Conservation (phyloP, 2,113 vertebrate species). For the Phocoena sinus region DNA sequence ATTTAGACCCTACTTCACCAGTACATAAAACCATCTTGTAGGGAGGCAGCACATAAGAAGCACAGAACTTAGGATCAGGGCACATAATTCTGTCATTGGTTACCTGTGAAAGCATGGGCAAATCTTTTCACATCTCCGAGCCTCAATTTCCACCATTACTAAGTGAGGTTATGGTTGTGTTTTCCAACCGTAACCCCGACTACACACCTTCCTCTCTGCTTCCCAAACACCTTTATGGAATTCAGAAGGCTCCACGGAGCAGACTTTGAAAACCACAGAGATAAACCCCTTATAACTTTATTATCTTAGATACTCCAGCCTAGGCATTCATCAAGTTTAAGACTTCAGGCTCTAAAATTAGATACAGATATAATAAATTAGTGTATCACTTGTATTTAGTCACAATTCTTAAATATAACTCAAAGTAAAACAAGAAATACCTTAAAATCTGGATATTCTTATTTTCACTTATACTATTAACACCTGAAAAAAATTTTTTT, state of each 20-base stretch:
- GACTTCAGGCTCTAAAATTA: not conserved
- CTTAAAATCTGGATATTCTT: constrained; percentile 61
- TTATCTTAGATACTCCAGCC: not conserved
- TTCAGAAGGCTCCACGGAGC: not conserved
- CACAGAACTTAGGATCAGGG: not conserved
- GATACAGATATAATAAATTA: not conserved
- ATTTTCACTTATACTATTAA: constrained; percentile 64
- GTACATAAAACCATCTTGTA: not conserved
- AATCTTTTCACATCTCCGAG: not conserved
- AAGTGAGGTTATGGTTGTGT: not conserved
- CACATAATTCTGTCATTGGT: not conserved
- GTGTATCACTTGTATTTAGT: not conserved
- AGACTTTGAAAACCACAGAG: not conserved
- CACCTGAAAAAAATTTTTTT: constrained; percentile 52
- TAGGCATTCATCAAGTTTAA: not conserved
- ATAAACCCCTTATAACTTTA: not conserved
- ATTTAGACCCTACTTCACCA: not conserved
- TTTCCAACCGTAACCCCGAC: not conserved
- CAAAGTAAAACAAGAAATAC: constrained; percentile 42
- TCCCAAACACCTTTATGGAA: not conserved
- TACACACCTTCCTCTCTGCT: not conserved
- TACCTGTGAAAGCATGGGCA: not conserved
- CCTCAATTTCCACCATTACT: not conserved
- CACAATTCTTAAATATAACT: constrained; percentile 32
- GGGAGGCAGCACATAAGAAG: not conserved